phyloP scores from a whole-genome alignment of 2,797 vertebrate genomes.

The Merluccius polli region DNA sequence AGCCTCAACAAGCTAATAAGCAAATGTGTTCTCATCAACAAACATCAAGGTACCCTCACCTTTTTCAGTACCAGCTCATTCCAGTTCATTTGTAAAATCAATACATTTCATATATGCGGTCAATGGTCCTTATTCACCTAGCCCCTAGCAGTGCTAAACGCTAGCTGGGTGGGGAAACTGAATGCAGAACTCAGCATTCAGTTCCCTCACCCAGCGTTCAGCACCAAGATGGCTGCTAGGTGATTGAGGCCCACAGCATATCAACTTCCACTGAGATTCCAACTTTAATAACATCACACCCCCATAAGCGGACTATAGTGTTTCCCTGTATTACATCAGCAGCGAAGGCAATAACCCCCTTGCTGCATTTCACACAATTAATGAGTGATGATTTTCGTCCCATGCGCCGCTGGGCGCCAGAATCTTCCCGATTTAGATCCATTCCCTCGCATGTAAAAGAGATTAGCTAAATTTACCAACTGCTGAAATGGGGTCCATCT shows the following conservation, averaged over 20 bases:
- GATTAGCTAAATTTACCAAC: conserved; percentile 35
- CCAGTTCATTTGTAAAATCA: neutral
- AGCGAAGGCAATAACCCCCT: neutral
- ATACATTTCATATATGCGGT: neutral
- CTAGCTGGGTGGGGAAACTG: neutral
- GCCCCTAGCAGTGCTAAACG: neutral
- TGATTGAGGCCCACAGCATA: neutral
- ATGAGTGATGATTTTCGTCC: conserved; percentile 29
- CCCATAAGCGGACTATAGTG: neutral
- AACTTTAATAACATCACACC: conserved; percentile 31
- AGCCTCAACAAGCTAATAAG: neutral
- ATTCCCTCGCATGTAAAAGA: conserved; percentile 26
- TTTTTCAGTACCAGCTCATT: neutral
- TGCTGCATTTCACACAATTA: conserved; percentile 13
- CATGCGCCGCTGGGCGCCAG: neutral
- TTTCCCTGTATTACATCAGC: conserved; percentile 1
- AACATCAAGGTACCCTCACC: neutral
- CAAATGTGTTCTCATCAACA: neutral
- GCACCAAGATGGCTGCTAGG: neutral
- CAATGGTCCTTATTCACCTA: neutral
- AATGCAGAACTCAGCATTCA: neutral
- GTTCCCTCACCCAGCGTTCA: neutral
- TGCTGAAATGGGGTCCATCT: conserved; percentile 34
- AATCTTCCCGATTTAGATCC: conserved; percentile 14
- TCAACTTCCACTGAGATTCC: neutral